A percentile compares a stretch with the other conserved stretches of the same genome.
Evolutionary conservation across 2,797 vertebrate genomes (phyloP).

Genomic region (Mycteria americana): DNA sequence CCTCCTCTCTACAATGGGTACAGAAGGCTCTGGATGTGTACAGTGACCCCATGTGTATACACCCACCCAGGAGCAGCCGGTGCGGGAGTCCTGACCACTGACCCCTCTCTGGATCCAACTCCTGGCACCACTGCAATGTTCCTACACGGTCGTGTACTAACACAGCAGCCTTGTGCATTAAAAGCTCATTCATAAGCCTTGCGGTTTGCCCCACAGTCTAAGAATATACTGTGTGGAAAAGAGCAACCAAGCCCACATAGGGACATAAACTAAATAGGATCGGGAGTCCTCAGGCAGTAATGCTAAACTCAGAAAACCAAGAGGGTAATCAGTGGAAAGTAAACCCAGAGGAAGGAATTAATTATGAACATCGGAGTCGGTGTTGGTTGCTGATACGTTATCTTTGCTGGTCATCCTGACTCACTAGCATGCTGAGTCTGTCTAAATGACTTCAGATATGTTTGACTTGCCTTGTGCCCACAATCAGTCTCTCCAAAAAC

Average conservation of each 20-base stretch:
- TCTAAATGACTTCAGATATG: background rate
- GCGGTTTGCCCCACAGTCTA: background rate
- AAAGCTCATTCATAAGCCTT: background rate
- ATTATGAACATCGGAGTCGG: background rate
- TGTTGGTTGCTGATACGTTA: background rate
- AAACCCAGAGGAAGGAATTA: slow-evolving; percentile 24
- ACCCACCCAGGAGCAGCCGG: background rate
- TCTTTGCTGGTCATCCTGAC: slow-evolving; percentile 16
- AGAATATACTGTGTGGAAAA: background rate
- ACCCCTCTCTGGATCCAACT: background rate
- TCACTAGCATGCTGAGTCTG: background rate
- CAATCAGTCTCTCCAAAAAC: background rate
- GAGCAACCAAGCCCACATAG: background rate
- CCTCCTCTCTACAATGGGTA: background rate
- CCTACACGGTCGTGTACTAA: accelerated
- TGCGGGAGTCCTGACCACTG: background rate
- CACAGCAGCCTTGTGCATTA: background rate
- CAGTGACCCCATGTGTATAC: background rate
- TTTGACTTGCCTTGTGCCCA: background rate
- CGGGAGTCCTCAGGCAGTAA: background rate
- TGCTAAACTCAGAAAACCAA: background rate
- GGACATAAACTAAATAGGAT: background rate
- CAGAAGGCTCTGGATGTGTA: background rate
- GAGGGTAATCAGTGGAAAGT: background rate
- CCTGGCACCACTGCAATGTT: background rate